Base-by-base conservation (phyloP, 2,888 invertebrate genomes). In the Thera obeliscata region DNA sequence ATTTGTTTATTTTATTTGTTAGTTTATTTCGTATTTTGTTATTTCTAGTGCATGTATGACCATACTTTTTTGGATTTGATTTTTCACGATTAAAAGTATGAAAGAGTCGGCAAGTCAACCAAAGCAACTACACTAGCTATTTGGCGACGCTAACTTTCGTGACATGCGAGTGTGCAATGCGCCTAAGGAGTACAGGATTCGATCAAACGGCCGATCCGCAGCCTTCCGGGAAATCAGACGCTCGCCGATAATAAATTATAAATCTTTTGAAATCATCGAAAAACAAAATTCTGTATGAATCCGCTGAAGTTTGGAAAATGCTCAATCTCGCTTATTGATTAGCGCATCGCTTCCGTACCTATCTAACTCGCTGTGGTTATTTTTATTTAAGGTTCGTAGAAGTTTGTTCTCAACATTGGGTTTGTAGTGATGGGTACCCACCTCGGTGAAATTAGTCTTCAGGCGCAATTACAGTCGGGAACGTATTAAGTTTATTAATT, bases 161-260 rank as follows among this genome's bases (percentile, higher is more conserved):
- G 22, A 22, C 8, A 46, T 9, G 43, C 2, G 1, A 3, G 55
- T 35, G 36, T 36, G 55, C 11, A 55, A 35, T 1, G 9, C 54
- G 54, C n/a, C 59, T 49, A 48, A 64, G 43, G 46, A 61, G 60
- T 43, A 35, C 5, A 56, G 9, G 33, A 58, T 55, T 62, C 65
- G 65, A 61, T 62, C 61, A 43, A 58, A 50, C 54, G 50, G 12
- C 67, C 61, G 33, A 63, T 36, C 48, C 49, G 3, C 22, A 43
- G 36, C 48, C 74, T 69, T 73, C 35, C 58, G 77, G 76, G 76
- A 76, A 78, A 76, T 76, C 74, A 70, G 64, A 64, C 70, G 64
- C 67, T 66, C 46, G 48, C 69, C 55, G 66, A 68, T 71, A 74
- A 76, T 74, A 76, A 71, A 74, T 76, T 76, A 74, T 69, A 61